Base-by-base conservation (phyloP, 53 echinoderm and acorn worm species). In the Actinopyga echinites region DNA sequence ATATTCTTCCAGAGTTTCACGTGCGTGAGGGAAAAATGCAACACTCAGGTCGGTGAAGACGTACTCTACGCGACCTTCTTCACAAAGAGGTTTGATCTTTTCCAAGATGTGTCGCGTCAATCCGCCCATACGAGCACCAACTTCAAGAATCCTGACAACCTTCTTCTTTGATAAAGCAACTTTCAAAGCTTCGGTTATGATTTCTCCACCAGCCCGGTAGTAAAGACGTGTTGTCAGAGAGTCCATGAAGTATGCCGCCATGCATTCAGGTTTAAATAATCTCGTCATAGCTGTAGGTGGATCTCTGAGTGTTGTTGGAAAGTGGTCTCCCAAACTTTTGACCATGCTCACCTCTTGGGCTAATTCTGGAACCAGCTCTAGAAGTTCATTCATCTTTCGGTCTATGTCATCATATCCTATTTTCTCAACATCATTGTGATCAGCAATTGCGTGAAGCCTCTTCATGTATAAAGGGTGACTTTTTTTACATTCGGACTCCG, bases 1-100 rank as follows among this genome's bases (percentile, higher is more conserved):
- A 58, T 86, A 93, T 4, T 90, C 96, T 35, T 63, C 75, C n/a
- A 96, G 82, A 37, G 85, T 87, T 3, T 82, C 86, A 55, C 89
- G 73, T 21, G 96, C 96, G 38, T 91, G 90, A n/a, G 83, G 79
- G 75, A 96, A 96, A 87, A 96, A 96, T 4, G 96, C 84, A 8
- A 85, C 92, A 80, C 96, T 96, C 59, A 94, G 74, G 66, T 96
- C 96, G 8, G 96, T 96, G 82, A 96, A 96, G 56, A 94, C 68
- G 74, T 94, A 96, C 64, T 94, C 92, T 19, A 96, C 69, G 24
- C 90, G 83, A 4, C 85, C 79, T 45, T 84, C 86, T 53, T 89
- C 60, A 33, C 91, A 85, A 6, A 85, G 69, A 9, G 87, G 64
- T 28, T 83, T 84, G 5, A 96, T 80, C 42, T 78, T 77, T 62